Evolutionary conservation across 2,113 vertebrate genomes (phyloP).

Genomic region (Daubentonia madagascariensis): DNA sequence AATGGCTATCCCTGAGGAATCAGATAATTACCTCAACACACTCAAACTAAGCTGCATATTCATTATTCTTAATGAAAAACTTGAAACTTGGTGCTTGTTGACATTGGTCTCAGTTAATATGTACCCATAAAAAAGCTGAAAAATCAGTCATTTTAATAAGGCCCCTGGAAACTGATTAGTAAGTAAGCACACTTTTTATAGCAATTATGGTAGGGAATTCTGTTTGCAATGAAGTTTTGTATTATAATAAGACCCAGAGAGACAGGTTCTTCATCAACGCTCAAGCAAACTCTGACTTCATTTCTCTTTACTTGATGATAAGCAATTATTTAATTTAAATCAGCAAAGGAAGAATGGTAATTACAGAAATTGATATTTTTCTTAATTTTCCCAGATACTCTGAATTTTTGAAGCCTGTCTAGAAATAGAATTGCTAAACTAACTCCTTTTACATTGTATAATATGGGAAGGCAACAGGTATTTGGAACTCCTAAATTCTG

Average conservation of each 20-base stretch:
- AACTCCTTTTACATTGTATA: background rate
- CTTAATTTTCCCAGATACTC: background rate
- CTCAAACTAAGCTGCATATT: background rate
- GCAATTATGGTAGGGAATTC: background rate
- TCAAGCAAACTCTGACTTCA: background rate
- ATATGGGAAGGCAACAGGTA: accelerated
- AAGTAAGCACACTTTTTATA: background rate
- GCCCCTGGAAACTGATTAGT: slow-evolving; percentile 68
- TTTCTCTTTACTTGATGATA: slow-evolving; percentile 33
- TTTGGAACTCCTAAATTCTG: background rate
- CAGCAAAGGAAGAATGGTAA: background rate
- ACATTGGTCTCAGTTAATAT: slow-evolving; percentile 27
- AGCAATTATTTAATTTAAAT: slow-evolving; percentile 10
- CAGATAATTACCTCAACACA: background rate
- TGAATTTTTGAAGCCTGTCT: background rate
- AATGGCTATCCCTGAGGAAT: background rate
- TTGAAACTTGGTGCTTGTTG: slow-evolving; percentile 35
- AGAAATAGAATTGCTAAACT: background rate
- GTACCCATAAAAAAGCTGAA: background rate
- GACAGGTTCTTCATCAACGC: slow-evolving; percentile 35
- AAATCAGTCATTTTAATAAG: slow-evolving; percentile 47
- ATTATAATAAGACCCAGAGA: slow-evolving; percentile 63
- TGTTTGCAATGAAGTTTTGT: background rate
- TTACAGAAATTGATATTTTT: background rate
- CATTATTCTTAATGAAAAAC: slow-evolving; percentile 53